phyloP scores from a whole-genome alignment of 1,140 invertebrate species.

The Ips nitidus region DNA sequence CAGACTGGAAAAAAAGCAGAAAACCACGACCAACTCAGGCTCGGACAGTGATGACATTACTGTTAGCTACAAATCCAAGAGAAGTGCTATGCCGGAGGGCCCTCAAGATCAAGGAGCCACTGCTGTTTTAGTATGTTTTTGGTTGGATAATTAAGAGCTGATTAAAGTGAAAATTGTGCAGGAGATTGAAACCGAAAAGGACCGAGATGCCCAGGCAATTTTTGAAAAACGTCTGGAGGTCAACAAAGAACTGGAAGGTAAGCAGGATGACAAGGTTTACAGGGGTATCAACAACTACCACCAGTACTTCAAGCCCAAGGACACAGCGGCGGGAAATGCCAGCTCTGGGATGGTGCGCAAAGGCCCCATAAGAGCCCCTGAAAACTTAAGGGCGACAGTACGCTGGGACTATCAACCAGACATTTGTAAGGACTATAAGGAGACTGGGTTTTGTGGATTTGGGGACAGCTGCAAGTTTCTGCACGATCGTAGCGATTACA shows the following conservation, averaged over 20 bases:
- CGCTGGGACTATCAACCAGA: constrained; percentile 99
- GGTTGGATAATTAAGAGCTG: no score
- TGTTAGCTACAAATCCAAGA: constrained; percentile 70
- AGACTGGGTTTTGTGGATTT: constrained; percentile 99
- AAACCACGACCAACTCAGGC: constrained; percentile 29
- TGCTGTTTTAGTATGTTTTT: constrained; percentile 64
- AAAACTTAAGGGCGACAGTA: constrained; percentile 93
- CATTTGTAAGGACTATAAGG: constrained; percentile 99
- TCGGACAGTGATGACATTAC: constrained; percentile 54
- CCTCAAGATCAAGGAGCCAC: constrained; percentile 88
- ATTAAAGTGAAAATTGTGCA: constrained; percentile 1
- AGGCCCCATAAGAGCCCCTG: constrained; percentile 92
- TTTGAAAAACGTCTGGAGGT: constrained; percentile 90
- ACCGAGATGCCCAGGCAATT: constrained; percentile 92
- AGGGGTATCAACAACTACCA: constrained; percentile 94
- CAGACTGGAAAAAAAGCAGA: constrained; percentile 43
- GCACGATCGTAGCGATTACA: constrained; percentile 97
- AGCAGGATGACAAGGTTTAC: constrained; percentile 95
- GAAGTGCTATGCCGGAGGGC: constrained; percentile 61
- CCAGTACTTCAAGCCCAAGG: constrained; percentile 93
- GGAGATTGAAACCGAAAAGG: constrained; percentile 90
- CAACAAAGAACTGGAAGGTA: constrained; percentile 87
- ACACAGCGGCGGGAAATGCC: constrained; percentile 90
- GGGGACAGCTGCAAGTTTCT: constrained; percentile 99
- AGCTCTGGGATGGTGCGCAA: constrained; percentile 86